Conservation (phyloP, 2,797 vertebrate genomes). For the Hylomyscus alleni region DNA sequence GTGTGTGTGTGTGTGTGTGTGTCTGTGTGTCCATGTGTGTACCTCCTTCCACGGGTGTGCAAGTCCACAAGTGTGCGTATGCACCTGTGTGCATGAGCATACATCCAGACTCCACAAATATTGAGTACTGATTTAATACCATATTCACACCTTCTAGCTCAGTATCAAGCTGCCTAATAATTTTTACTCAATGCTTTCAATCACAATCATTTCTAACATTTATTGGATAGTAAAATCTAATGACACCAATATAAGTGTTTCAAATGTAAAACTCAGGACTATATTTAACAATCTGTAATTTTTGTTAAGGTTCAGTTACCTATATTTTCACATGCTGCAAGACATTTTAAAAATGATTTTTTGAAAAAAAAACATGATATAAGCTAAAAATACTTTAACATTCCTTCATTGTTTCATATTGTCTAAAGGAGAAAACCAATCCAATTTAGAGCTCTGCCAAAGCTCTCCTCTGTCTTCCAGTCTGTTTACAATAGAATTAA, state of each 20-base stretch:
- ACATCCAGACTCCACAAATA: not conserved
- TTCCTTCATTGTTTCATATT: not conserved
- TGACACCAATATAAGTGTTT: not conserved
- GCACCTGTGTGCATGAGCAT: not conserved
- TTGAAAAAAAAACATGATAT: not conserved
- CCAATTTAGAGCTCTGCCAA: not conserved
- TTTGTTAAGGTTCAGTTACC: not conserved
- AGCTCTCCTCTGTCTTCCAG: not conserved
- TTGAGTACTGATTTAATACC: not conserved
- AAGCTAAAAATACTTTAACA: slow-evolving; percentile 6
- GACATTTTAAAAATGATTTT: not conserved
- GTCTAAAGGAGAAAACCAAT: not conserved
- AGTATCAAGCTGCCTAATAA: not conserved
- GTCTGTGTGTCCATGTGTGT: not conserved
- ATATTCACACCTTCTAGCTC: not conserved
- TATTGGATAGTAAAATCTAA: not conserved
- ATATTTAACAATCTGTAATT: not conserved
- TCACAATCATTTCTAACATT: not conserved
- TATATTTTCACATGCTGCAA: not conserved
- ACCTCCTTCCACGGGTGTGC: not conserved
- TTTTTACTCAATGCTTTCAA: not conserved
- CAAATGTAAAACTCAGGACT: not conserved
- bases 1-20: no score
- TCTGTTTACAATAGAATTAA: not conserved
- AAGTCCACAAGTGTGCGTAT: no score